Base-by-base conservation (phyloP, 2,113 vertebrate genomes). In the Arothron firmamentum region DNA sequence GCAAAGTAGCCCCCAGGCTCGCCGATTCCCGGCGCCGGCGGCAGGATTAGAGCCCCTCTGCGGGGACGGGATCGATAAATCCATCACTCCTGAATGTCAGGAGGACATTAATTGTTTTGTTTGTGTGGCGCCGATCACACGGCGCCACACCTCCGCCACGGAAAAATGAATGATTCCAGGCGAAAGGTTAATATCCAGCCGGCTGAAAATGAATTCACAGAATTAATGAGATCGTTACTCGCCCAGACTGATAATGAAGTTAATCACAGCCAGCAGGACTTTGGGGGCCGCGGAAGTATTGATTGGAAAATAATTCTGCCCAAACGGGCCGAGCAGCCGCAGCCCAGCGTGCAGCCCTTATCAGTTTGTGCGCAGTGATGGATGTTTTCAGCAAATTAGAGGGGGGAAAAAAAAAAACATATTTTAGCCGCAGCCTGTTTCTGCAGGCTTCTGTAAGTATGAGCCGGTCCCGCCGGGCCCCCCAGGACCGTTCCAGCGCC, bases 181-280 rank as follows among this genome's bases (percentile, higher is more conserved):
- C 83, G 75, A 90, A 92, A 90, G 89, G 90, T 90, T 92, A 91
- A 92, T 89, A 89, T 92, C 84, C 87, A 90, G 87, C 88, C 87
- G 67, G 85, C 85, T 81, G 83, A 90, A 90, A 90, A 90, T 87
- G 83, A 90, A 88, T 90, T 88, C 89, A 82, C 61, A 81, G 73
- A 89, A 90, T 90, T 91, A 91, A 89, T 89, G 88, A 88, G 87
- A 87, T 85, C 87, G 90, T 90, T 90, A 89, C 85, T 79, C 86
- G 83, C 86, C 79, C 76, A 79, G 85, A 89, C 87, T 87, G 88
- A 90, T 90, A 86, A 81, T 59, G 60, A 86, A 90, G 89, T 88
- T 82, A 89, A 86, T 87, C 78, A 47, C 15, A 77, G 75, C 74
- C 70, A 75, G 67, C 77, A 54, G 74, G 75, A 76, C 78, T 76